phyloP scores from a whole-genome alignment of 2,113 vertebrate genomes.

The Chitala chitala region DNA sequence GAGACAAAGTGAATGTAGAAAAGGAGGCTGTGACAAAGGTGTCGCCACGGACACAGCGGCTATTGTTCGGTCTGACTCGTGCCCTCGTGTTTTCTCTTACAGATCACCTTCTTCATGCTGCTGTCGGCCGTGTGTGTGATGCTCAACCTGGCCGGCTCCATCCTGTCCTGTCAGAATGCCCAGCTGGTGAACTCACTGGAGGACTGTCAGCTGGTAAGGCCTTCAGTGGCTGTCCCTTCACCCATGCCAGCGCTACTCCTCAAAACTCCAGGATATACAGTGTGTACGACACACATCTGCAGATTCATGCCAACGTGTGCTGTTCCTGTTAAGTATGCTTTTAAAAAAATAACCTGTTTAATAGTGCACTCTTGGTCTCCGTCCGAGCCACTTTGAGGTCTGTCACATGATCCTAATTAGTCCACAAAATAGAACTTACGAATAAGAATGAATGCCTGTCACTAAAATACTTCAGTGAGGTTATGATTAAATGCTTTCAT shows the following conservation, averaged over 20 bases:
- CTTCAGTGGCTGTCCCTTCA: constrained; percentile 16
- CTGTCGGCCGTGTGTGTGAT: constrained; percentile 96
- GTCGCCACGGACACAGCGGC: not conserved
- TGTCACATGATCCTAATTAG: constrained; percentile 10
- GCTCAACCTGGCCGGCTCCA: constrained; percentile 95
- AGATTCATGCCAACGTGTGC: too few species aligned
- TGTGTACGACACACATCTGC: too few species aligned
- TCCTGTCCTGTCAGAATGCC: constrained; percentile 96
- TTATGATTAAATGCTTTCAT: constrained; percentile 10
- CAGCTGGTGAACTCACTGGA: constrained; percentile 92
- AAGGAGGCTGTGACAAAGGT: not conserved
- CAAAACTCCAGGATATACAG: not conserved
- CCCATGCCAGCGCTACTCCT: not conserved
- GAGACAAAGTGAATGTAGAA: not conserved
- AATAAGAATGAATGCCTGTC: constrained; percentile 25
- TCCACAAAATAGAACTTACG: not conserved
- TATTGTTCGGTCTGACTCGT: not conserved
- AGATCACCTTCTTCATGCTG: constrained; percentile 99
- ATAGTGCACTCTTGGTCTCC: not conserved
- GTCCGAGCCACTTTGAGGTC: not conserved
- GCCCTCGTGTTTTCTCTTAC: constrained; percentile 23
- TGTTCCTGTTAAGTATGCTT: not conserved
- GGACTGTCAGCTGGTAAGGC: constrained; percentile 94
- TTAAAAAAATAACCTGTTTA: not conserved
- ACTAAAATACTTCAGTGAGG: constrained; percentile 28